These are phyloP conservation scores for Colletes gigas DNA, from an alignment of 1,140 invertebrate species.

Conservation along the genomic window DNA sequence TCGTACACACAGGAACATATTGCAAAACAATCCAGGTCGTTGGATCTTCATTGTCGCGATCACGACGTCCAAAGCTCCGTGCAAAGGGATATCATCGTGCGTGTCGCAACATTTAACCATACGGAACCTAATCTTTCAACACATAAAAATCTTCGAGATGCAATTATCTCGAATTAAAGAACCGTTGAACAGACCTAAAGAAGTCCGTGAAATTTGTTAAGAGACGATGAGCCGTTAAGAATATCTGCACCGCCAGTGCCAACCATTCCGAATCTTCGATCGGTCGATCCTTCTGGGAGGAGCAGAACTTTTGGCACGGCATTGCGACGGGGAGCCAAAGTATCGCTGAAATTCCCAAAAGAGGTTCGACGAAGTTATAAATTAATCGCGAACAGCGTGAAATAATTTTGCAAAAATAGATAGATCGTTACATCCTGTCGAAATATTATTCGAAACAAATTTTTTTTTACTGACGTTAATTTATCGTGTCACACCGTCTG, in stretches of 20 bases:
- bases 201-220: conserved; percentile 21
- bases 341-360: background rate
- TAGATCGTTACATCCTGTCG: too few relatives aligned
- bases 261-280: background rate
- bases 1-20: background rate
- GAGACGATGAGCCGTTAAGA: conserved; percentile 6
- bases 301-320: background rate
- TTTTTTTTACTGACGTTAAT: too few relatives aligned
- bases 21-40: conserved; percentile 14
- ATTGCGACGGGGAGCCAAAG: background rate
- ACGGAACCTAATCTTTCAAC: conserved; percentile 16
- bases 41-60: background rate
- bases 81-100: conserved; percentile 23
- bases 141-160: background rate
- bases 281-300: background rate
- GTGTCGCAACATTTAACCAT: background rate
- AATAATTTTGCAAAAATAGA: background rate
- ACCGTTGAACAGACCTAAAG: conserved; percentile 14
- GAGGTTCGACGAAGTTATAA: too few relatives aligned
- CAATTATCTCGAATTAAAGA: background rate
- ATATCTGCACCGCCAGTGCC: background rate
- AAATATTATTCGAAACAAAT: too few relatives aligned
- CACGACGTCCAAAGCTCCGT: conserved; percentile 9
- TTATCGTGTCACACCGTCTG: too few relatives aligned
- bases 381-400: background rate